Evolutionary conservation across 2,113 vertebrate species (phyloP), one percentile per base, ranked within the genome.

Genomic region (Cyrtonyx montezumae): DNA sequence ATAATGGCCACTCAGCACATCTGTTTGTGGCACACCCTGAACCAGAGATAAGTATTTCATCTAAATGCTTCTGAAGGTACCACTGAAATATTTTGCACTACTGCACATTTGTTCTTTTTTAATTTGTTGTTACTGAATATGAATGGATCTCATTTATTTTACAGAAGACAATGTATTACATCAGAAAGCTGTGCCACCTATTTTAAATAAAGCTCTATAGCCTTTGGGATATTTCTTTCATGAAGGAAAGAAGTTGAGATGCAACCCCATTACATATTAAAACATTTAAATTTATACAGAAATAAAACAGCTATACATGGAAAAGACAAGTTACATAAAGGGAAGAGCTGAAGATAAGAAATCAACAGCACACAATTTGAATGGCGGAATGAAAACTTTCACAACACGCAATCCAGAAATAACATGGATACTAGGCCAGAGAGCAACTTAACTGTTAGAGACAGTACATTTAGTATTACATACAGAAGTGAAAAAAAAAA

Each of bases 231-330:
- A 73, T 43, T 56, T 79, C 12, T 76, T 82, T 82, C 25, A 73
- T 36, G 30, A 87, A 65, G 67, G 4, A 78, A 84, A 83, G 4
- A 86, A 73, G 62, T 30, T 20, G 26, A 88, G 28, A 71, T 14
- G 32, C 14, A 55, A 5, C 4, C 23, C 63, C 81, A 68, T 95
- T 84, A 78, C 18, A 91, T 93, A 87, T 81, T 59, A 55, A 89
- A 94, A 59, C 13, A 79, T 81, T 51, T 8, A 67, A 67, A 75
- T 87, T 89, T 79, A 71, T 46, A 55, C 34, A 71, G 61, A 93
- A 89, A 87, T 81, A 94, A 78, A 94, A 94, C 58, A 91, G 75
- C 32, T 90, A 67, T 56, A 79, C 61, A 82, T 56, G 26, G 71
- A 78, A 74, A 91, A 66, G 43, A 84, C 73, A 11, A 90, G 40